These are phyloP conservation scores for Rhynchophorus ferrugineus DNA, from an alignment of 1,140 invertebrate genomes.

Conservation along the genomic window DNA sequence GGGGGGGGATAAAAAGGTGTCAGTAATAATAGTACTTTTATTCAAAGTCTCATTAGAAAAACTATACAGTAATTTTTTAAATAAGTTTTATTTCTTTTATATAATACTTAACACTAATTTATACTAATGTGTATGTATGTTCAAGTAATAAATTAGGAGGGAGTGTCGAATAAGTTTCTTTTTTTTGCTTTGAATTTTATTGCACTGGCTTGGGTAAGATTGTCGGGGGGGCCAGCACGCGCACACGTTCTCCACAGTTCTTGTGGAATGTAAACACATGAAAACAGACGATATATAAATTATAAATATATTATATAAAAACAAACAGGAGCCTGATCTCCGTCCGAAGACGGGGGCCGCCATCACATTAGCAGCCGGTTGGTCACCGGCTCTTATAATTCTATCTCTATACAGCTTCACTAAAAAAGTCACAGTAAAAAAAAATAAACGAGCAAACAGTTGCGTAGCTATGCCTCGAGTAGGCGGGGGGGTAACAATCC, in stretches of 20 bases:
- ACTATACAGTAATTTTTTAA: conserved; percentile 23
- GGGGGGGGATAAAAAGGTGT: too few relatives aligned
- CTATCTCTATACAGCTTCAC: conserved; percentile 32
- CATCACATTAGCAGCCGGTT: conserved; percentile 40
- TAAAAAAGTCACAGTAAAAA: conserved; percentile 27
- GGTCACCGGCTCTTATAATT: conserved; percentile 30
- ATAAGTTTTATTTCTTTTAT: conserved; percentile 35
- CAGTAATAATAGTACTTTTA: too few relatives aligned
- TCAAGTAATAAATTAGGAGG: conserved; percentile 38
- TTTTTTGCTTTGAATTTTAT: conserved; percentile 25
- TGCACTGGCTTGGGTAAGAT: conserved; percentile 39
- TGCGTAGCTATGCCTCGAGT: conserved; percentile 34
- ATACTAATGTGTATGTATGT: conserved; percentile 35
- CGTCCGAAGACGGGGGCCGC: conserved; percentile 19
- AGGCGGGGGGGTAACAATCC: conserved; percentile 37
- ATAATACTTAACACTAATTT: conserved; percentile 39
- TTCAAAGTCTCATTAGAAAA: too few relatives aligned
- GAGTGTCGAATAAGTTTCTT: conserved; percentile 33
- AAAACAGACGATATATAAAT: conserved; percentile 40
- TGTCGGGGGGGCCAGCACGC: conserved; percentile 28
- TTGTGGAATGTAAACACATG: conserved; percentile 39
- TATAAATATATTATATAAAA: conserved; percentile 40
- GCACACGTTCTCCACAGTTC: conserved; percentile 35
- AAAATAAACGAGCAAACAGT: conserved; percentile 34
- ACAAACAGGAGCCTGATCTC: conserved; percentile 28